Conservation (phyloP, 1,140 invertebrate species). For the Nephila pilipes region DNA sequence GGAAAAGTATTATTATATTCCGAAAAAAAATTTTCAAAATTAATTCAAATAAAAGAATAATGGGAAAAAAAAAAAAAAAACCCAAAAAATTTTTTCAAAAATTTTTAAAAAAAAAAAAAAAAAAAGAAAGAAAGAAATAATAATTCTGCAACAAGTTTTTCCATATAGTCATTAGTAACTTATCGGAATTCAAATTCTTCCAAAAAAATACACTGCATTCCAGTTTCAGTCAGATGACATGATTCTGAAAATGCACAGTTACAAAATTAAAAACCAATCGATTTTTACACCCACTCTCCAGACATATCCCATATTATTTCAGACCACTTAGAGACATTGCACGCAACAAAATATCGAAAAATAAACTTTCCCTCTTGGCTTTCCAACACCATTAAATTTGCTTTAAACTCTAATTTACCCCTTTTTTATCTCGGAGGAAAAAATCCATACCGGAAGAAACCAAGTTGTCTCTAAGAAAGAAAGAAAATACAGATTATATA, state of each 20-base stretch:
- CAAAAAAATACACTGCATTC: too few relatives aligned
- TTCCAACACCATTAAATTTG: not conserved
- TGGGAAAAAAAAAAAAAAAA: too few relatives aligned
- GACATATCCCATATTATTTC: not conserved
- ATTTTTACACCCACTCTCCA: not conserved
- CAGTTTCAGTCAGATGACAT: too few relatives aligned
- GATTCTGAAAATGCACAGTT: not conserved
- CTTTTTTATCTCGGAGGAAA: not conserved
- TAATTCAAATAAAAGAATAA: too few relatives aligned
- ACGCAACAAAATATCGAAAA: not conserved
- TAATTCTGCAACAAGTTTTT: too few relatives aligned
- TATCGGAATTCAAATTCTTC: too few relatives aligned
- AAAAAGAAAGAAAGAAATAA: too few relatives aligned
- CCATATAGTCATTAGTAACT: too few relatives aligned
- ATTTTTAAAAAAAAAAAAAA: too few relatives aligned
- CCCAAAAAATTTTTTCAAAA: too few relatives aligned
- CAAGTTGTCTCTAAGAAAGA: not conserved
- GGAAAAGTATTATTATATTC: too few relatives aligned
- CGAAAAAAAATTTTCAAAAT: too few relatives aligned
- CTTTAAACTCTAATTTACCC: not conserved
- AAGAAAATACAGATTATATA: not conserved
- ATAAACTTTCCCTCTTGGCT: not conserved
- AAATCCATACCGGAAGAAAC: not conserved
- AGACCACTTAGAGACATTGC: not conserved
- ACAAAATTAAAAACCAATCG: not conserved